phyloP scores from a whole-genome alignment of 2,113 vertebrate genomes.

The Empidonax traillii region DNA sequence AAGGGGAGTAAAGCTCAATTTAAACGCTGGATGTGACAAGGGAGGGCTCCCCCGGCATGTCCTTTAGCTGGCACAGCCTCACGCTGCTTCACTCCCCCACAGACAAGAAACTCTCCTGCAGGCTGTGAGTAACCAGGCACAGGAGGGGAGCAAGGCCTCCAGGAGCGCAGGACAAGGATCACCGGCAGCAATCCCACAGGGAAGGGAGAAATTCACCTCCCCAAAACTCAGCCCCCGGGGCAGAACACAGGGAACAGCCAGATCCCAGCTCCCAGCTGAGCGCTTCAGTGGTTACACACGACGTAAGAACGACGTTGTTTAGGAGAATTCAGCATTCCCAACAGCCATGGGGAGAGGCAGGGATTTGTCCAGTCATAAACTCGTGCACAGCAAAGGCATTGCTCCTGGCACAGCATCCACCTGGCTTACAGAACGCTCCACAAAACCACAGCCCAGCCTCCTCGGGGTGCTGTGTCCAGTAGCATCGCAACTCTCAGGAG shows the following conservation, averaged over 20 bases:
- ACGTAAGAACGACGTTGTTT: rapidly evolving
- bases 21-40: background rate
- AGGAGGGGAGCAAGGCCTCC: background rate
- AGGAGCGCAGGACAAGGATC: background rate
- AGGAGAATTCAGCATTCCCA: rapidly evolving
- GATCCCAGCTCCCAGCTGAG: rapidly evolving
- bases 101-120: background rate
- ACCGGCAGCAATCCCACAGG: background rate
- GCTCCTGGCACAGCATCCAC: background rate
- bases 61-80: background rate
- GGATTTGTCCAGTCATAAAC: background rate
- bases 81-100: background rate
- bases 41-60: background rate
- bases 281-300: rapidly evolving
- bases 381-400: background rate
- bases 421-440: background rate
- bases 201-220: background rate
- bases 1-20: background rate
- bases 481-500: background rate
- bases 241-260: background rate
- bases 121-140: background rate
- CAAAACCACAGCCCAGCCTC: background rate
- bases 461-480: background rate
- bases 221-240: background rate
- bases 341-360: background rate